Evolutionary conservation across 2,113 vertebrate species (phyloP).

Genomic region (Tachysurus fulvidraco): DNA sequence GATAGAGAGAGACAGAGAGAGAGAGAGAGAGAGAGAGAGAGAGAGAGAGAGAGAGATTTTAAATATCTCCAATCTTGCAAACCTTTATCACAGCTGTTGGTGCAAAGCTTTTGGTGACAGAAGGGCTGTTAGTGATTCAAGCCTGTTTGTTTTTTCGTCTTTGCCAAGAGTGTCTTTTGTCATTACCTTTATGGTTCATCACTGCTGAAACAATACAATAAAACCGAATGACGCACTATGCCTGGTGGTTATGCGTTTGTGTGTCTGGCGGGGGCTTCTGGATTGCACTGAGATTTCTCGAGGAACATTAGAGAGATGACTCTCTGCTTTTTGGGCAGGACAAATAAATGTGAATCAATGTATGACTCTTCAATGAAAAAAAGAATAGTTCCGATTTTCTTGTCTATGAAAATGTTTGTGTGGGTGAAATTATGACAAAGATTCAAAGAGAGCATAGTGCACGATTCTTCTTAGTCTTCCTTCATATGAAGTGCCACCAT

Average conservation of each 20-base stretch:
- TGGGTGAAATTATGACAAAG: background rate
- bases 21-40: too few relatives aligned
- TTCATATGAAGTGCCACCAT: background rate
- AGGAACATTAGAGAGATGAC: slow-evolving; percentile 19
- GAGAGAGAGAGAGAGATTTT: background rate
- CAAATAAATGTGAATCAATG: slow-evolving; percentile 4
- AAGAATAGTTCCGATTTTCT: background rate
- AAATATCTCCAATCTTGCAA: background rate
- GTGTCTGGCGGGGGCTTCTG: slow-evolving; percentile 26
- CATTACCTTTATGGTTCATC: slow-evolving; percentile 24
- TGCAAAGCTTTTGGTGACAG: slow-evolving; percentile 8
- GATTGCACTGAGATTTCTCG: slow-evolving; percentile 18
- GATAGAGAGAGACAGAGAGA: background rate
- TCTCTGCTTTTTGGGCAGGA: background rate
- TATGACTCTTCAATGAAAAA: slow-evolving; percentile 16
- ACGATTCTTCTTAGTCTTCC: background rate
- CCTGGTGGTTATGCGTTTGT: slow-evolving; percentile 6
- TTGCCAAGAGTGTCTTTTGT: slow-evolving; percentile 25
- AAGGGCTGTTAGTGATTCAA: slow-evolving; percentile 18
- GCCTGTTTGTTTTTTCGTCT: slow-evolving; percentile 9
- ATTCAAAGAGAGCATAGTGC: background rate
- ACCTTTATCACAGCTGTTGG: background rate
- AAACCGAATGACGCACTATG: slow-evolving; percentile 27
- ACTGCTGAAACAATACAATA: slow-evolving; percentile 25
- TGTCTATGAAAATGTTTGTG: background rate